phyloP scores from a whole-genome alignment of 2,797 vertebrate species.

The Ctenochaetus hawaiiensis region DNA sequence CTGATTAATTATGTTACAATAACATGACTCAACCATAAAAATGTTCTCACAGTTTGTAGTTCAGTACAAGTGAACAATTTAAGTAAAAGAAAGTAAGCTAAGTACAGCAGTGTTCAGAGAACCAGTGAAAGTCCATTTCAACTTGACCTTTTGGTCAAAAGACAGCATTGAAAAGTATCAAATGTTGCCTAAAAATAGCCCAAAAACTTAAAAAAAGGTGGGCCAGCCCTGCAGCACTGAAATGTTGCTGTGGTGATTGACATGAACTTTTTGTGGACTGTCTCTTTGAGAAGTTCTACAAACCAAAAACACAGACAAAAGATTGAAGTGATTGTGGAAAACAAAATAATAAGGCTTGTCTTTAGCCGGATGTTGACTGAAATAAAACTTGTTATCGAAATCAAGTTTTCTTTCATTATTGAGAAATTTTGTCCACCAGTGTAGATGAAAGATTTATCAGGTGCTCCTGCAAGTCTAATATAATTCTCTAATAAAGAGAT shows the following conservation, averaged over 20 bases:
- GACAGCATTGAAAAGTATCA: slow-evolving; percentile 36
- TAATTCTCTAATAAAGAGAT: slow-evolving; percentile 30
- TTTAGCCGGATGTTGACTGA: slow-evolving; percentile 5
- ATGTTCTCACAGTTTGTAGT: neutral
- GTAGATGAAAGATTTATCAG: slow-evolving; percentile 22
- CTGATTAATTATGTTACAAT: neutral
- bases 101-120: neutral
- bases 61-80: neutral
- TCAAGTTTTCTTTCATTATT: slow-evolving; percentile 8
- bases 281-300: neutral
- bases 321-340: neutral
- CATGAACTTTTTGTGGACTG: neutral
- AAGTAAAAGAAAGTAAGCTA: neutral
- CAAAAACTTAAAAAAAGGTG: slow-evolving; percentile 37
- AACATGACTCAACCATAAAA: neutral
- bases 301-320: neutral
- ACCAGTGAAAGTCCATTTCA: slow-evolving; percentile 3
- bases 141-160: slow-evolving; percentile 26
- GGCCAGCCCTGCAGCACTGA: slow-evolving; percentile 20
- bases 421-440: neutral
- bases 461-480: neutral
- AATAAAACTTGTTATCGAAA: slow-evolving; percentile 9
- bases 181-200: slow-evolving; percentile 49
- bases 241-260: slow-evolving; percentile 18
- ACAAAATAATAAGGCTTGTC: neutral